phyloP scores from a whole-genome alignment of 2,797 vertebrate genomes.

The Macropodus opercularis region DNA sequence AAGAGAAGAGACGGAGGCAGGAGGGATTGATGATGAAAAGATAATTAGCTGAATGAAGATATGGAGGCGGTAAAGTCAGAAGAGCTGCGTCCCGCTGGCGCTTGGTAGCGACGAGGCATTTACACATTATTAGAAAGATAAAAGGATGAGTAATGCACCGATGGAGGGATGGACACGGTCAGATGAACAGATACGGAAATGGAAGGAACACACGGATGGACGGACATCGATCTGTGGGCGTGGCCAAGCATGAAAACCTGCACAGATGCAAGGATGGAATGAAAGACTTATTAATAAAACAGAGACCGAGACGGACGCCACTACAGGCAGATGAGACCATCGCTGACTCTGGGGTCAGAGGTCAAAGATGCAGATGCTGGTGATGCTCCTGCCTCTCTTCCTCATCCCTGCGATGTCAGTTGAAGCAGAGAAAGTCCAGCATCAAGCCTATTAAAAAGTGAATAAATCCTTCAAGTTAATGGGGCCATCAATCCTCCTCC shows the following conservation, averaged over 20 bases:
- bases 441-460: constrained; percentile 59
- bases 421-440: constrained; percentile 44
- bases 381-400: not conserved
- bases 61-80: not conserved
- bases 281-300: not conserved
- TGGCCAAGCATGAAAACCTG: not conserved
- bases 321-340: too few relatives aligned
- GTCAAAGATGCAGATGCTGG: too few relatives aligned
- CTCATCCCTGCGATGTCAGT: constrained; percentile 6
- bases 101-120: not conserved
- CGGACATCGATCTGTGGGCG: not conserved
- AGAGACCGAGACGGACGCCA: too few relatives aligned
- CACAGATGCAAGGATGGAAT: not conserved
- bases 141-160: not conserved
- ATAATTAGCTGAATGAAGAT: not conserved
- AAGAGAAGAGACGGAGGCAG: not conserved
- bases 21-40: not conserved
- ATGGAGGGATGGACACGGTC: not conserved
- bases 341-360: too few relatives aligned
- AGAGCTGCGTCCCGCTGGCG: not conserved
- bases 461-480: constrained; percentile 49
- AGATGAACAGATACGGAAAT: too few relatives aligned
- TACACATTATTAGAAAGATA: not conserved
- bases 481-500: constrained; percentile 52
- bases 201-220: not conserved